Base-by-base conservation (phyloP, 2,888 invertebrate genomes). In the Escarpia spicata region DNA sequence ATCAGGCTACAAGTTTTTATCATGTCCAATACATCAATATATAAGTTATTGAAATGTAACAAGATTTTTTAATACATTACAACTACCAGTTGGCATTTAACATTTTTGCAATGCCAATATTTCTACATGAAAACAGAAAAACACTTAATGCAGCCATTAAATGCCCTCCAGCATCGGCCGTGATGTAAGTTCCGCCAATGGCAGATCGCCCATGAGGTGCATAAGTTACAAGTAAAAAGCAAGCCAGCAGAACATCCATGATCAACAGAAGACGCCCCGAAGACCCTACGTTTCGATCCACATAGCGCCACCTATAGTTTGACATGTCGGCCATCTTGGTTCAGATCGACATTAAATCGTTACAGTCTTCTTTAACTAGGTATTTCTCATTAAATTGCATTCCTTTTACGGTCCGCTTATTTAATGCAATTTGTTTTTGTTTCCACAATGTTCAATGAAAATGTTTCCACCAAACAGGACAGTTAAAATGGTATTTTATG, bases 241-340 rank as follows among this genome's bases (percentile, higher is more conserved):
- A 75, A 75, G 75, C 75, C 75, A 75, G 75, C 75, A 75, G 75
- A 75, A 75, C 19, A 75, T 75, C 75, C 75, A 75, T 19, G 6
- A 75, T 26, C 75, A n/a, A 75, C 75, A 1, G 26, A 75, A 75
- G 26, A 75, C 75, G n/a, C 4, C 3, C 75, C 75, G 19, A 19
- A 75, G 75, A 75, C n/a, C 26, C 75, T 15, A 26, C 75, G 75
- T 75, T 75, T 75, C 75, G 75, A 75, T 75, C 75, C 75, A 75
- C 75, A 26, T 75, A 75, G n/a, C 75, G 75, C 75, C 75, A 75
- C 75, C 75, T 75, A 75, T 75, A 75, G 75, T 75, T 75, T 75
- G 75, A 75, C 75, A 75, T 75, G 75, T 75, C 75, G 26, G 75
- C 75, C 75, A 75, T 75, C n/a, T 75, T 75, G 75, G 75, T 75